phyloP scores from a whole-genome alignment of 2,888 invertebrate genomes.

The Pristionchus japonicus region DNA sequence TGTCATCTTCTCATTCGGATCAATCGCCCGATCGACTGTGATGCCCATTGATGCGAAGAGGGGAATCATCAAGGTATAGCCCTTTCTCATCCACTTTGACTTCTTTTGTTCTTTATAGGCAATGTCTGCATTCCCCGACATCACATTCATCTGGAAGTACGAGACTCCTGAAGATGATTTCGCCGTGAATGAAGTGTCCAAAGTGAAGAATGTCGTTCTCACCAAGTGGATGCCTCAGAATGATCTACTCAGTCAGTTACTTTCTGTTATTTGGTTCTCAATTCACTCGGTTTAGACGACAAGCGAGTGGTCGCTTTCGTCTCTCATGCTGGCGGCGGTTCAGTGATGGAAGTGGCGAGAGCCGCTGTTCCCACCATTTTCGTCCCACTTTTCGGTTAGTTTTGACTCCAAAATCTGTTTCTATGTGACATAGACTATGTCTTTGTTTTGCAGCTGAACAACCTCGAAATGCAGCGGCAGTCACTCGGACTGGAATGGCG shows the following conservation, averaged over 20 bases:
- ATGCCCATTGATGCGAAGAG: constrained; percentile 6
- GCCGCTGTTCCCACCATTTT: constrained; percentile 20
- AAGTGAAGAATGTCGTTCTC: constrained; percentile 31
- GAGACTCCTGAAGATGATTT: constrained; percentile 33
- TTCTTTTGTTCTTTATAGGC: neutral
- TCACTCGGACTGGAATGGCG: constrained; percentile 27
- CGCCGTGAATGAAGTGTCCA: neutral
- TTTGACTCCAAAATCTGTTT: neutral
- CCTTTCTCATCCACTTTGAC: neutral
- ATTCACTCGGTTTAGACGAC: neutral
- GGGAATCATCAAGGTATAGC: constrained; percentile 41
- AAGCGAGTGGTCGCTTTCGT: constrained; percentile 33
- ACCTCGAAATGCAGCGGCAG: constrained; percentile 20
- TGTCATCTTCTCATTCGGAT: constrained; percentile 21
- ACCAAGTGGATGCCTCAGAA: constrained; percentile 38
- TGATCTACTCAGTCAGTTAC: constrained; percentile 30
- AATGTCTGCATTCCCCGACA: constrained; percentile 6
- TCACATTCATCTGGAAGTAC: constrained; percentile 47
- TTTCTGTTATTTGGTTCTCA: too few species aligned
- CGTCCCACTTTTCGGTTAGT: constrained; percentile 44
- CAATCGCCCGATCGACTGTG: constrained; percentile 5
- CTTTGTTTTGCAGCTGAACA: constrained; percentile 39
- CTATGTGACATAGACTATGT: too few species aligned
- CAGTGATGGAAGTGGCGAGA: constrained; percentile 6
- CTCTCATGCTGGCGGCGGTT: constrained; percentile 38